These are phyloP conservation scores for Eupithecia centaureata DNA, from an alignment of 2,888 invertebrate species.

Conservation along the genomic window DNA sequence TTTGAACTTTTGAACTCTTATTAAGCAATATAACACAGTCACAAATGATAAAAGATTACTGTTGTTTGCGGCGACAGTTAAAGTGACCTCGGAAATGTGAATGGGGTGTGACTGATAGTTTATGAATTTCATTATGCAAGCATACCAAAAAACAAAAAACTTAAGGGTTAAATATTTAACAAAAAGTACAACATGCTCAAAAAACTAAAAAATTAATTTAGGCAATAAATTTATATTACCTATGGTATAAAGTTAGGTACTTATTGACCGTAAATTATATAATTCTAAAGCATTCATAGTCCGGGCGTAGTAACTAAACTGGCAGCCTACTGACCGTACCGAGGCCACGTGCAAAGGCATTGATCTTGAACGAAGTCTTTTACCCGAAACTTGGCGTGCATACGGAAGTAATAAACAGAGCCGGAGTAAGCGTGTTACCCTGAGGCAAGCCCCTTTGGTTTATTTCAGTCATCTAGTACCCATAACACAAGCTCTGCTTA, in stretches of 20 bases:
- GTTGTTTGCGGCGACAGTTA: neutral
- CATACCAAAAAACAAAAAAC: too few relatives aligned
- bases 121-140: too few relatives aligned
- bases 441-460: neutral
- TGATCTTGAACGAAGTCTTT: slow-evolving; percentile 42
- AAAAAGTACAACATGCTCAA: too few relatives aligned
- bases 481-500: too few relatives aligned
- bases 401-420: slow-evolving; percentile 22
- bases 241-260: too few relatives aligned
- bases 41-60: neutral
- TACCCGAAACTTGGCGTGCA: slow-evolving; percentile 30
- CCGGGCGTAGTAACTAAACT: slow-evolving; percentile 5
- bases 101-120: too few relatives aligned
- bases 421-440: slow-evolving; percentile 1
- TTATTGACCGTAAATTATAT: neutral
- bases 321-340: slow-evolving; percentile 28
- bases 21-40: neutral
- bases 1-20: neutral
- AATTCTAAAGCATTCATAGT: slow-evolving; percentile 11
- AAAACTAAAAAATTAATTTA: too few relatives aligned
- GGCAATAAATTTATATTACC: too few relatives aligned
- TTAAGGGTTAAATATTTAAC: too few relatives aligned
- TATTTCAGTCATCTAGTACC: too few relatives aligned
- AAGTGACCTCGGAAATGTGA: neutral
- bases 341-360: slow-evolving; percentile 43